Evolutionary conservation across 2,888 invertebrate species (phyloP), one percentile per base, ranked within the genome.

Genomic region (Mellilla xanthometata): DNA sequence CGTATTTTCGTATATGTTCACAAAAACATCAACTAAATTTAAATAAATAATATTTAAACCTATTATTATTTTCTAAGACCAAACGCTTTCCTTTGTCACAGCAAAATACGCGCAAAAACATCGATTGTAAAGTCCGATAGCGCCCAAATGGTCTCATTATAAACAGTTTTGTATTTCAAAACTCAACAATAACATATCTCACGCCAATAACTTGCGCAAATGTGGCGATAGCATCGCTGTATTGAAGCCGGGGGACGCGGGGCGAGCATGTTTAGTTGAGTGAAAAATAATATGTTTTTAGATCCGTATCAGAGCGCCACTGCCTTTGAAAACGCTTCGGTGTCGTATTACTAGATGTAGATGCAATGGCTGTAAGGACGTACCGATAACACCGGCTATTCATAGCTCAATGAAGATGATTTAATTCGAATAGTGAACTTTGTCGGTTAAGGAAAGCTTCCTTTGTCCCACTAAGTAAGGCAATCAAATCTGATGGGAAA

Each of bases 201-300:
- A 72, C 72, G 68, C 56, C 67, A 72, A 68, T 69, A 67, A 65
- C 51, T 76, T 74, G 78, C 69, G 62, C 72, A 75, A 75, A 58
- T 31, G 54, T 39, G 28, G 26, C 29, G 76, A 80, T 76, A 72
- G 46, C 48, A 52, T 70, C 72, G 40, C 54, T 55, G 56, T 58
- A 29, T 29, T 22, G 29, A 8, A 53, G 52, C 53, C 57, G 56
- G 52, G 49, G 62, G 50, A 62, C 59, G n/a, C n/a, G n/a, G n/a
- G n/a, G n/a, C 56, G 54, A 62, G 52, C 52, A 48, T 46, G 73
- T 68, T 75, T 67, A 81, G 81, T 83, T 81, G 76, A 81, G 79
- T 84, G 86, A 79, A 86, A 85, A 83, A 75, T 81, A 81, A 85
- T 86, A 85, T 82, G 81, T 82, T 85, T 68, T 77, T 70, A 71